Percentiles rank a stretch among this genome's conserved stretches.
Conservation (phyloP, 2,113 vertebrate species). For the Catharus minimus region DNA sequence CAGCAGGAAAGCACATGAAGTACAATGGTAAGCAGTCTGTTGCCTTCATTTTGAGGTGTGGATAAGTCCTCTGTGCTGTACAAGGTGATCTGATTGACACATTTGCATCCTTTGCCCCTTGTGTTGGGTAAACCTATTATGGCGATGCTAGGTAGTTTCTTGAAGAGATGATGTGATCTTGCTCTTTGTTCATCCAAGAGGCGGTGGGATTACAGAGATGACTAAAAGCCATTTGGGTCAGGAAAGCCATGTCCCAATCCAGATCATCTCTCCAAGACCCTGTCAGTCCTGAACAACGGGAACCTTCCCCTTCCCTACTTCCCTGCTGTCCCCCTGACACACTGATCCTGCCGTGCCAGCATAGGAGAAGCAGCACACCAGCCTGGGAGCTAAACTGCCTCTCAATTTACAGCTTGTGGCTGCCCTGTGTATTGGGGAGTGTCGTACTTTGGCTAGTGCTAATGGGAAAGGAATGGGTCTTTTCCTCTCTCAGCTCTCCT, state of each 20-base stretch:
- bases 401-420: neutral
- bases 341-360: neutral
- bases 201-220: neutral
- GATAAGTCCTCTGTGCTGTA: neutral
- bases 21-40: neutral
- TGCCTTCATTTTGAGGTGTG: neutral
- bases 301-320: neutral
- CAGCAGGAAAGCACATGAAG: neutral
- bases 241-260: neutral
- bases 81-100: neutral
- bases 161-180: neutral
- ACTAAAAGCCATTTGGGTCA: neutral
- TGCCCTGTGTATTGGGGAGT: accelerated
- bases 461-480: neutral
- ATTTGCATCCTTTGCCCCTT: neutral
- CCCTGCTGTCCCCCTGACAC: neutral
- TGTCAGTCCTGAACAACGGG: neutral
- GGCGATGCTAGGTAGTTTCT: neutral
- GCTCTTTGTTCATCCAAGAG: neutral
- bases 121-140: accelerated
- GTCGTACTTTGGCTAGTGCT: neutral
- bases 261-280: neutral
- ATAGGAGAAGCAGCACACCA: neutral
- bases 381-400: neutral
- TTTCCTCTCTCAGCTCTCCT: neutral